Conservation (phyloP, 2,113 vertebrate species). For the Eclectus roratus region DNA sequence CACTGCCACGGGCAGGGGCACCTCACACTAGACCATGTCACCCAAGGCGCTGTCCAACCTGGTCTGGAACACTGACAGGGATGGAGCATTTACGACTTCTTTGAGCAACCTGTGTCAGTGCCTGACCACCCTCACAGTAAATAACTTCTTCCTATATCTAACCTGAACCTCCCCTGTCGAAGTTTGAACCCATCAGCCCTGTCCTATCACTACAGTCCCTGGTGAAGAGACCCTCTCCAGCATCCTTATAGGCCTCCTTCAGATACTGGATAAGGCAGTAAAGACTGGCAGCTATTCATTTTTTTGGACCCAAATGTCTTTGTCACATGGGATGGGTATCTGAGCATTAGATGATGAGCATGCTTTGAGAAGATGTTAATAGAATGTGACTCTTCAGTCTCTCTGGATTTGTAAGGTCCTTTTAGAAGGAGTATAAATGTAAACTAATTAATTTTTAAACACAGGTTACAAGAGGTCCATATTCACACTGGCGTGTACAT, state of each 20-base stretch:
- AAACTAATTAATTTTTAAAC: background rate
- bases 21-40: background rate
- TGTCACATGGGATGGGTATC: background rate
- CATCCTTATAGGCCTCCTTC: background rate
- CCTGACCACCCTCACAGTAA: background rate
- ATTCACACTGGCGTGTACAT: background rate
- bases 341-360: background rate
- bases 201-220: background rate
- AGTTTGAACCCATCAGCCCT: background rate
- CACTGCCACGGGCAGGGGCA: background rate
- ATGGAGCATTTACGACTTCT: background rate
- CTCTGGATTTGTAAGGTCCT: background rate
- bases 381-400: background rate
- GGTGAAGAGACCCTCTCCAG: background rate
- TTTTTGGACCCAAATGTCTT: background rate
- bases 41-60: background rate
- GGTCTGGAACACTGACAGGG: background rate
- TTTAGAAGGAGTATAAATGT: background rate
- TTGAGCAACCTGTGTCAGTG: background rate
- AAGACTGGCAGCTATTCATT: background rate
- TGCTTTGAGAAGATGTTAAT: constrained; percentile 2
- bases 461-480: background rate
- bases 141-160: background rate
- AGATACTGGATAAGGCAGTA: background rate
- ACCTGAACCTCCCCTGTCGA: background rate